Evolutionary conservation across 2,113 vertebrate species (phyloP).

Genomic region (Lophochroa leadbeateri): DNA sequence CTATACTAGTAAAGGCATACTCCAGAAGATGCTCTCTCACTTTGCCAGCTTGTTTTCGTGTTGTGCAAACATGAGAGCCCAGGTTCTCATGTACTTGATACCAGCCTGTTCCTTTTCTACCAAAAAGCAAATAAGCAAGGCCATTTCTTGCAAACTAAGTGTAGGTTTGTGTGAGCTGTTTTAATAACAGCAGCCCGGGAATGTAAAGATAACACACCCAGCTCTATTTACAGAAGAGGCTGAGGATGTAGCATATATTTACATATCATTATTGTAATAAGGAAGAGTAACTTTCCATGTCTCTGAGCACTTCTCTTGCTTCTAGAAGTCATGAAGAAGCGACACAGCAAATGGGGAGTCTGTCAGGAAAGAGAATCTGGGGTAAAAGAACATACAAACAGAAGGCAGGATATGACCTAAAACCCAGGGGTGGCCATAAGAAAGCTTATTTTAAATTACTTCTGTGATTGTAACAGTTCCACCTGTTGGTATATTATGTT

Average conservation of each 20-base stretch:
- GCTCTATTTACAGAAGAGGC: conserved; percentile 47
- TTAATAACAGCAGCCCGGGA: conserved; percentile 14
- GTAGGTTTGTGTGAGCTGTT: not conserved
- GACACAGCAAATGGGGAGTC: not conserved
- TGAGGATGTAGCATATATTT: conserved; percentile 49
- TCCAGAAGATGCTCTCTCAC: not conserved
- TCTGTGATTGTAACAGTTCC: not conserved
- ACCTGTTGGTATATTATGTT: not conserved
- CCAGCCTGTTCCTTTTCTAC: not conserved
- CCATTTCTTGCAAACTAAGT: not conserved
- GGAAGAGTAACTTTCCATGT: conserved; percentile 34
- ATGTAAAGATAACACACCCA: not conserved
- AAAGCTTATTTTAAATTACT: not conserved
- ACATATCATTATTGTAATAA: conserved; percentile 25
- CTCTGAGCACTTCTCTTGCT: not conserved
- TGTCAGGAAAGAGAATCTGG: not conserved
- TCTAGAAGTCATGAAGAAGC: not conserved
- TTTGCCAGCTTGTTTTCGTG: not conserved
- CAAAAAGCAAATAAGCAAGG: not conserved
- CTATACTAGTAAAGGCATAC: not conserved
- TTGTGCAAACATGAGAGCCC: not conserved
- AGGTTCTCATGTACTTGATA: not conserved
- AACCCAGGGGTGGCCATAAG: not conserved
- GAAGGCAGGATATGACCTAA: not conserved
- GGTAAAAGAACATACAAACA: not conserved